phyloP scores from a whole-genome alignment of 2,797 vertebrate species.

The Erethizon dorsatum region DNA sequence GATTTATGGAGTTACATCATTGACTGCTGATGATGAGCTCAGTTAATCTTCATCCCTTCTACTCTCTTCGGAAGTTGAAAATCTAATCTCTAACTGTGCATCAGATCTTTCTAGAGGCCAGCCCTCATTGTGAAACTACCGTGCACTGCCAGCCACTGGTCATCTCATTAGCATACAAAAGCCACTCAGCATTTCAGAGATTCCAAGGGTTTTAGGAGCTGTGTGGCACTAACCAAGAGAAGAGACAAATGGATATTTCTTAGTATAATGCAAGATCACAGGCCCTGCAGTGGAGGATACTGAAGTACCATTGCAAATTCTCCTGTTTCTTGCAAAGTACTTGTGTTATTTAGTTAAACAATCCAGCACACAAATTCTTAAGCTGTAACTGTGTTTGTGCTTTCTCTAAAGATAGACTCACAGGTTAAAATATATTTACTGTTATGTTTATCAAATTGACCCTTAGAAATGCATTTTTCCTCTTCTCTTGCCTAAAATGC shows the following conservation, averaged over 20 bases:
- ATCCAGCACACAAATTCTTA: not conserved
- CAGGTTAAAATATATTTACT: slow-evolving; percentile 49
- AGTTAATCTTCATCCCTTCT: not conserved
- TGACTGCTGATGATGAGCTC: not conserved
- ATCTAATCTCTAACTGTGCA: not conserved
- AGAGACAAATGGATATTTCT: not conserved
- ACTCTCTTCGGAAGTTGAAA: not conserved
- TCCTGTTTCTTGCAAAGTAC: not conserved
- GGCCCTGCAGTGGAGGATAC: not conserved
- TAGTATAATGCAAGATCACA: not conserved
- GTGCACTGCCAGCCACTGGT: not conserved
- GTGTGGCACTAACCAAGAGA: not conserved
- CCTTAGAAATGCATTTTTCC: slow-evolving; percentile 28
- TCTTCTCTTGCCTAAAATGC: slow-evolving; percentile 56
- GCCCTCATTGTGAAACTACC: not conserved
- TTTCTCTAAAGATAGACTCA: slow-evolving; percentile 59
- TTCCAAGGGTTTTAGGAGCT: not conserved
- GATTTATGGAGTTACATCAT: not conserved
- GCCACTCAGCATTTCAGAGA: not conserved
- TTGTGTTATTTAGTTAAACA: slow-evolving; percentile 24
- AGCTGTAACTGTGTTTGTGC: slow-evolving; percentile 3
- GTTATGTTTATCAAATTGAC: slow-evolving; percentile 38
- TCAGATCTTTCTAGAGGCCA: not conserved
- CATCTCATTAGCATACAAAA: not conserved
- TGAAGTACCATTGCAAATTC: not conserved